Evolutionary conservation across 2,888 invertebrate genomes (phyloP), one percentile per base, ranked within the genome.

Genomic region (Cenopis cana): DNA sequence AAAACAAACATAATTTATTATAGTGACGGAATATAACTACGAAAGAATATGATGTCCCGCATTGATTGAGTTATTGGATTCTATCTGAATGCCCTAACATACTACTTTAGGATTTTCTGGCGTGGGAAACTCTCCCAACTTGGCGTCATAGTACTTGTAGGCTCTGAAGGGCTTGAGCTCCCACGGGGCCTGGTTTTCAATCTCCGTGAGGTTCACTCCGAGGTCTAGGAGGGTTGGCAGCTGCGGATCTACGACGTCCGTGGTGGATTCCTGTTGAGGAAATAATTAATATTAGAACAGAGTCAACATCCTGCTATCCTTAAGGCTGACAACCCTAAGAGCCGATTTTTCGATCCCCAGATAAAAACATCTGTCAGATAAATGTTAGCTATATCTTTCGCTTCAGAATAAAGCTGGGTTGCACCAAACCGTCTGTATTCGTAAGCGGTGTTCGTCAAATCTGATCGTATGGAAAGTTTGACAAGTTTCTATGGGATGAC

Each of bases 151-250:
- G 88, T 97, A 96, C 73, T 94, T 93, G 76, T 95, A 95, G 24
- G 95, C 94, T 59, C 95, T 94, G 88, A 88, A 96, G 1, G 96
- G 96, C 81, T 94, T 95, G 76, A 98, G 85, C 84, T 97, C 97
- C 96, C 97, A 98, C 0, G 96, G 95, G n/a, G 95, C 95, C 85
- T 96, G 96, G 74, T 96, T 94, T 87, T 98, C 98, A 94, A 98
- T 95, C 2, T 91, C 83, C 0, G 96, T 97, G 68, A 97, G 94
- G 46, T 89, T 91, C 2, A 99, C 95, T 17, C 98, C 98, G 74
- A 99, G 95, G 93, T 99, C 99, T 87, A 98, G 97, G 67, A 99
- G 89, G 0, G 97, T 97, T 2, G 97, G 98, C 29, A 97, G 82
- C 49, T 94, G 94, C 9, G 85, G 83, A 4, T 94, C 79, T 0